Evolutionary conservation across 2,797 vertebrate genomes (phyloP).

Genomic region (Macrochelys suwanniensis): DNA sequence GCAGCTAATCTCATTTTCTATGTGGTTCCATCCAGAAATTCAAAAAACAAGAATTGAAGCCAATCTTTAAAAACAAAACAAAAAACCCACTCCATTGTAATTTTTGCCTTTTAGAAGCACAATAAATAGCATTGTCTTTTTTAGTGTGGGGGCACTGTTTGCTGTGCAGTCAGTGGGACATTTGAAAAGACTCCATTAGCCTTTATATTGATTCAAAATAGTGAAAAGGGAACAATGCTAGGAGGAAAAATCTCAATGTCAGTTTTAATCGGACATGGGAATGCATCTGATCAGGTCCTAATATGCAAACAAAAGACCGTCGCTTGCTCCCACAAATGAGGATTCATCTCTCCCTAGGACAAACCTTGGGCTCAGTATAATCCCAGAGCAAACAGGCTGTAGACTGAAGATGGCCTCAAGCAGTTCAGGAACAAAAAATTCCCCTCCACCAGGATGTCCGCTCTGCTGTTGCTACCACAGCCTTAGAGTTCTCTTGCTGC

Average conservation of each 20-base stretch:
- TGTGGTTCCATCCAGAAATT: neutral
- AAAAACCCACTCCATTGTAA: neutral
- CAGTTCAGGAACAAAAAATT: neutral
- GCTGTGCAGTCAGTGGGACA: neutral
- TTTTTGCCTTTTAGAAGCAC: neutral
- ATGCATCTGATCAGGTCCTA: fast-evolving
- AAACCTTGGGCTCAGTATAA: neutral
- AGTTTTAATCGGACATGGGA: neutral
- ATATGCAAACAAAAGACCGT: neutral
- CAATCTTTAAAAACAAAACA: neutral
- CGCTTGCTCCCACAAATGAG: neutral
- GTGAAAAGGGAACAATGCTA: neutral
- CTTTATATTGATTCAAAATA: neutral
- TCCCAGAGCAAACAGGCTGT: neutral
- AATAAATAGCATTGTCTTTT: neutral
- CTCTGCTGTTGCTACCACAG: neutral
- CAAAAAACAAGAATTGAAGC: neutral
- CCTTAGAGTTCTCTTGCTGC: neutral
- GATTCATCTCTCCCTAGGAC: fast-evolving
- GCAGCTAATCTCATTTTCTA: neutral
- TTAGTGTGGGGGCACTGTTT: neutral
- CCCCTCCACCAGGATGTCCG: neutral
- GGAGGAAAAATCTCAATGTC: neutral
- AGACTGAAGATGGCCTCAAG: neutral
- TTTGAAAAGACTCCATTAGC: neutral